phyloP scores from a whole-genome alignment of 2,797 vertebrate species.

The Hozukius guyotensis region DNA sequence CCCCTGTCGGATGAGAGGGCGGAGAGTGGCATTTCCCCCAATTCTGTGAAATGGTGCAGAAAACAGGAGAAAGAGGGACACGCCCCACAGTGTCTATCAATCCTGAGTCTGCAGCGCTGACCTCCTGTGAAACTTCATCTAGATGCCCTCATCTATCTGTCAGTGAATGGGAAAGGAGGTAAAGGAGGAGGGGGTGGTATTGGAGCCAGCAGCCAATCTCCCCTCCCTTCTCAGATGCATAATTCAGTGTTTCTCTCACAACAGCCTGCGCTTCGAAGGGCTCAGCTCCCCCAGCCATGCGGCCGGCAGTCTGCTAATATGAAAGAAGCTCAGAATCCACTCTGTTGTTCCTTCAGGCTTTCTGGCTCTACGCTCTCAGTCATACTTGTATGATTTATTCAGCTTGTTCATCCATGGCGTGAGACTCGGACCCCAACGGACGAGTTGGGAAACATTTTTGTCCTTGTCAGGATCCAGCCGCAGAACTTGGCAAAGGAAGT shows the following conservation, averaged over 20 bases:
- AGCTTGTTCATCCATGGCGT: slow-evolving; percentile 71
- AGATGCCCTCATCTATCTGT: slow-evolving; percentile 74
- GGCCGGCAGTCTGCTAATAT: slow-evolving; percentile 80
- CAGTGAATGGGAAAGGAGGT: slow-evolving; percentile 70
- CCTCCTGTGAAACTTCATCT: slow-evolving; percentile 75
- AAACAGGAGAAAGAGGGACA: slow-evolving; percentile 64
- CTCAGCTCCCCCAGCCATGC: slow-evolving; percentile 80
- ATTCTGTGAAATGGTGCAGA: slow-evolving; percentile 82
- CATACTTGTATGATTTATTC: slow-evolving; percentile 80
- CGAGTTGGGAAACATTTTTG: slow-evolving; percentile 70
- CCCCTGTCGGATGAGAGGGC: slow-evolving; percentile 49
- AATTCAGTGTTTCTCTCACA: slow-evolving; percentile 85
- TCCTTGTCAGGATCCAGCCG: slow-evolving; percentile 67
- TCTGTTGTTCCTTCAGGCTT: slow-evolving; percentile 77
- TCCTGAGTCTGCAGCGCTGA: slow-evolving; percentile 58
- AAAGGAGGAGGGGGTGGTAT: slow-evolving; percentile 64
- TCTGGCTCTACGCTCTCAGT: slow-evolving; percentile 68
- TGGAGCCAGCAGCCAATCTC: slow-evolving; percentile 73
- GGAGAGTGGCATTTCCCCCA: slow-evolving; percentile 61
- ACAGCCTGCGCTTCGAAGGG: slow-evolving; percentile 78
- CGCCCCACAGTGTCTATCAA: slow-evolving; percentile 66
- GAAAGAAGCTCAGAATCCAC: slow-evolving; percentile 73
- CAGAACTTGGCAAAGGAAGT: slow-evolving; percentile 73
- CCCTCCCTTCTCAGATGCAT: slow-evolving; percentile 77
- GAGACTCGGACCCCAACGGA: slow-evolving; percentile 69